A percentile compares a stretch with the other conserved stretches of the same genome.
phyloP scores from a whole-genome alignment of 2,113 vertebrate genomes.

The Paraplagusia blochii region DNA sequence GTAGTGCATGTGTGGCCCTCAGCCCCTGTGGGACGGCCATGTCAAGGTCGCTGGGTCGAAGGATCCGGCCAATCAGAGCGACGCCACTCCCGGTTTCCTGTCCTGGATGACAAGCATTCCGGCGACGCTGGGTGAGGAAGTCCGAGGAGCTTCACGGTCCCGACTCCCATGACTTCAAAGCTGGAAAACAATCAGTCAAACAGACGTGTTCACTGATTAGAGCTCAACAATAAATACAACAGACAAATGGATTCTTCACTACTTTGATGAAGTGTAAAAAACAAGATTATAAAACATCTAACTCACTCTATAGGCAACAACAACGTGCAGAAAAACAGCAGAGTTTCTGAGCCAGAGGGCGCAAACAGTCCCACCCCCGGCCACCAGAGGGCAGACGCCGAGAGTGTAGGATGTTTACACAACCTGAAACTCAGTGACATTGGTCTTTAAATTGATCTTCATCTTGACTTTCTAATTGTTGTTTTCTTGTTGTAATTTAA shows the following conservation, averaged over 20 bases:
- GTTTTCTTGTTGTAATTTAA: too few relatives aligned
- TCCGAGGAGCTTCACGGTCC: conserved; percentile 28
- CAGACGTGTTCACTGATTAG: too few relatives aligned
- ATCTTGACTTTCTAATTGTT: too few relatives aligned
- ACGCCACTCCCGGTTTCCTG: conserved; percentile 62
- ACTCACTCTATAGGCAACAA: too few relatives aligned
- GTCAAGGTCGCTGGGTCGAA: conserved; percentile 46
- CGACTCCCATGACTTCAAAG: too few relatives aligned
- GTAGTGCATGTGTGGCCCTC: conserved; percentile 18
- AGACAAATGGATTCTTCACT: too few relatives aligned
- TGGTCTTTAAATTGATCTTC: not conserved
- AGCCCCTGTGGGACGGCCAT: conserved; percentile 47
- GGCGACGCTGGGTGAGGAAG: conserved; percentile 25
- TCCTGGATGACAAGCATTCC: conserved; percentile 36
- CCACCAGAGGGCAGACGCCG: conserved; percentile 88
- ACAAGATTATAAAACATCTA: too few relatives aligned
- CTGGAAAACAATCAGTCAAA: too few relatives aligned
- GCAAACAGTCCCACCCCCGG: conserved; percentile 99
- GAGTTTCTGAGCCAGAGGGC: conserved; percentile 83
- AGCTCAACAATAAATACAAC: too few relatives aligned
- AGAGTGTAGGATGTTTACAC: conserved; percentile 99
- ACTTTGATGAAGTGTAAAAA: not conserved
- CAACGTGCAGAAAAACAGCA: not conserved
- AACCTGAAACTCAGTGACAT: conserved; percentile 79
- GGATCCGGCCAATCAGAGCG: conserved; percentile 45